phyloP scores from a whole-genome alignment of 1,140 invertebrate species.

The Hirudo medicinalis region DNA sequence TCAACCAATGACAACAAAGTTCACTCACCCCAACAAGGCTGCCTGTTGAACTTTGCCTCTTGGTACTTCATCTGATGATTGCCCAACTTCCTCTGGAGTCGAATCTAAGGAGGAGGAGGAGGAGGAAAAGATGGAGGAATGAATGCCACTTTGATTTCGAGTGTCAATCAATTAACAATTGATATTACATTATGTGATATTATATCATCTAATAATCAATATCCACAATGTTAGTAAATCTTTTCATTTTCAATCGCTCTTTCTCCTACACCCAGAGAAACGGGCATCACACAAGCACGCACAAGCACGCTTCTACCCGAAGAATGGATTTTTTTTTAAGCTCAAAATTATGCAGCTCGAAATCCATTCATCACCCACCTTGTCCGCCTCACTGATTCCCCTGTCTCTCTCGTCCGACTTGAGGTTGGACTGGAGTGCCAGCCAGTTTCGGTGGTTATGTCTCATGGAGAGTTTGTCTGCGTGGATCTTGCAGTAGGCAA shows the following conservation, averaged over 20 bases:
- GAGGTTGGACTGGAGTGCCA: constrained; percentile 69
- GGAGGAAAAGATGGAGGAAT: no score
- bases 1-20: not conserved
- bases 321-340: no score
- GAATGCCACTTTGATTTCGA: not conserved
- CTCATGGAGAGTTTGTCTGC: constrained; percentile 39
- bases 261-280: not conserved
- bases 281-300: not conserved
- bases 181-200: no score
- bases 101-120: constrained; percentile 29
- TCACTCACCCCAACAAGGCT: constrained; percentile 65
- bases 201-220: no score
- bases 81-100: constrained; percentile 43
- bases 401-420: constrained; percentile 42
- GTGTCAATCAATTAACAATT: no score
- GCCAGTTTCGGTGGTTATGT: constrained; percentile 62
- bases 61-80: constrained; percentile 42
- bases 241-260: no score
- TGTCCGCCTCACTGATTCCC: constrained; percentile 14
- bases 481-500: constrained; percentile 78
- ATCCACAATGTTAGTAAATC: no score
- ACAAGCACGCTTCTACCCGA: no score
- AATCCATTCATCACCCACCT: not conserved
- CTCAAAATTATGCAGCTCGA: not conserved
- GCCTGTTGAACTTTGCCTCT: constrained; percentile 53